Evolutionary conservation across 2,113 vertebrate genomes (phyloP).

Genomic region (Ellobius talpinus): DNA sequence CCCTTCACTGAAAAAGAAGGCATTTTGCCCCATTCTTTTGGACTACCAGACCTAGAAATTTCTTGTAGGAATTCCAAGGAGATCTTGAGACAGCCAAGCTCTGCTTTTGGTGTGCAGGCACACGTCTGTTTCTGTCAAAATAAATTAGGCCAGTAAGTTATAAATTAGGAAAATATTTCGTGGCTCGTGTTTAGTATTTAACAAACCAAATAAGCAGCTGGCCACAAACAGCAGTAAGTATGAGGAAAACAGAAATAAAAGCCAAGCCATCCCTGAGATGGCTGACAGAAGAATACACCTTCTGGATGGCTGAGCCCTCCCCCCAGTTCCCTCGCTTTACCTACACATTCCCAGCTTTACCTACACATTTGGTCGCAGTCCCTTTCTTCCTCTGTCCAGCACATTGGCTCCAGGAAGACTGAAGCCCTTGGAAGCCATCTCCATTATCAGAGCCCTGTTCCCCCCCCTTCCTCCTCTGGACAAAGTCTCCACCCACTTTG

Average conservation of each 20-base stretch:
- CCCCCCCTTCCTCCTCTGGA: neutral
- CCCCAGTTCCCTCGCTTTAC: neutral
- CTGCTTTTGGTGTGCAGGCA: constrained; percentile 61
- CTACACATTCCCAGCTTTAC: neutral
- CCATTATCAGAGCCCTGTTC: constrained; percentile 26
- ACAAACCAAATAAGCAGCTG: constrained; percentile 53
- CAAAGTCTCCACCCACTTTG: constrained; percentile 63
- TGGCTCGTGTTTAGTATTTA: constrained; percentile 68
- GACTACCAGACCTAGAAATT: neutral
- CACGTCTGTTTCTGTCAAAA: constrained; percentile 65
- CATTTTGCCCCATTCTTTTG: neutral
- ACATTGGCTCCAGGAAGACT: neutral
- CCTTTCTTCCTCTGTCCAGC: neutral
- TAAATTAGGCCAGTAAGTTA: constrained; percentile 55
- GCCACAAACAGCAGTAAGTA: constrained; percentile 32
- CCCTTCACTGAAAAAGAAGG: constrained; percentile 13
- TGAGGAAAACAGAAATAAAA: constrained; percentile 48
- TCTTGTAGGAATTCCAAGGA: constrained; percentile 56
- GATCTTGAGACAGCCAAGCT: constrained; percentile 45
- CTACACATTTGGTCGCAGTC: neutral
- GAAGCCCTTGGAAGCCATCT: neutral
- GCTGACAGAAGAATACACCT: neutral
- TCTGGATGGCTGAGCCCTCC: neutral
- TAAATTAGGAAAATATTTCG: constrained; percentile 71
- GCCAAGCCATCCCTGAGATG: neutral